A percentile compares a stretch with the other conserved stretches of the same genome.
Evolutionary conservation across 2,113 vertebrate genomes (phyloP).

Genomic region (Chloropsis hardwickii): DNA sequence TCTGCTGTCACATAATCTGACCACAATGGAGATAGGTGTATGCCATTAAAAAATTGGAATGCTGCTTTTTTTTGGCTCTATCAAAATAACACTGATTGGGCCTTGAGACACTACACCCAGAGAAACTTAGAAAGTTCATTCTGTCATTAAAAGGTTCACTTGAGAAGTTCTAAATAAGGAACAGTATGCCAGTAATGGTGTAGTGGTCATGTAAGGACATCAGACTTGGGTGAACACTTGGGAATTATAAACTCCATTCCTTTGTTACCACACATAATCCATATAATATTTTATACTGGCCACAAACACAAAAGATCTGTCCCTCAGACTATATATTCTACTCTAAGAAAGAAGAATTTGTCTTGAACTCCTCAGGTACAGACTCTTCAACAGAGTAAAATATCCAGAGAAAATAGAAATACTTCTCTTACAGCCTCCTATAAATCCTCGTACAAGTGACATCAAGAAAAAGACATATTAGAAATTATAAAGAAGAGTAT

Average conservation of each 20-base stretch:
- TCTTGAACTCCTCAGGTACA: neutral
- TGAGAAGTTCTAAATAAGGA: neutral
- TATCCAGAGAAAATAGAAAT: neutral
- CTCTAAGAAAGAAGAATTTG: neutral
- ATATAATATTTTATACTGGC: neutral
- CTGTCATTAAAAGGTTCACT: neutral
- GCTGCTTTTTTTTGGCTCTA: neutral
- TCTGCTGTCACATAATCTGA: neutral
- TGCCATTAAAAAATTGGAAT: neutral
- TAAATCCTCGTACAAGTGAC: neutral
- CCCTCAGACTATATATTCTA: neutral
- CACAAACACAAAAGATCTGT: neutral
- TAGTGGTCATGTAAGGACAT: neutral
- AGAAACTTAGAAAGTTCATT: neutral
- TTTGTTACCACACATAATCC: neutral
- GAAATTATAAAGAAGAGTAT: neutral
- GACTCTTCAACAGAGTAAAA: neutral
- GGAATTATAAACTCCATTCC: neutral
- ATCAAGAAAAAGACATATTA: neutral
- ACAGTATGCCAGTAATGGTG: neutral
- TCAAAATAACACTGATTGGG: neutral
- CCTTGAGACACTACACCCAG: neutral
- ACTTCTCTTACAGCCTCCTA: neutral
- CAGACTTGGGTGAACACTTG: neutral
- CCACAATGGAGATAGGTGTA: neutral